These are phyloP conservation scores for Listronotus bonariensis DNA, from an alignment of 1,140 invertebrate genomes.

Conservation along the genomic window DNA sequence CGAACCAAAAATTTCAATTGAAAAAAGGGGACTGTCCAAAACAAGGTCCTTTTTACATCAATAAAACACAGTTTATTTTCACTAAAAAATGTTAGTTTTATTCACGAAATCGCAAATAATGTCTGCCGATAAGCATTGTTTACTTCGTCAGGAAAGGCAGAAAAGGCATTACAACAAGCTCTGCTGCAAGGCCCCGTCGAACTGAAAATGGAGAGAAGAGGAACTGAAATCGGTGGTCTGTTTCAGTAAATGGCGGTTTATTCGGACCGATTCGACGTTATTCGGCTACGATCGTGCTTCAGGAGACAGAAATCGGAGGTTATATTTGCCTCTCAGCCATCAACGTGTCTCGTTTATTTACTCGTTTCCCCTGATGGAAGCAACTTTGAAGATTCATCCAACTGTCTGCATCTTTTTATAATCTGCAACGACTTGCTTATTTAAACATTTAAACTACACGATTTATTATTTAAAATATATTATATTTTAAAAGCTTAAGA, in stretches of 20 bases:
- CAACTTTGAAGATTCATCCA: conserved; percentile 12
- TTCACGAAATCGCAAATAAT: conserved; percentile 3
- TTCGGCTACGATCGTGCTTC: conserved; percentile 8
- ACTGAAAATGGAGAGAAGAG: conserved; percentile 33
- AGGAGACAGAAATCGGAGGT: conserved; percentile 31
- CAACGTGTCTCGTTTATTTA: conserved; percentile 17
- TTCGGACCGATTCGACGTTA: conserved; percentile 15
- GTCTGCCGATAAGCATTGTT: conserved; percentile 33
- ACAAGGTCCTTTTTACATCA: neutral
- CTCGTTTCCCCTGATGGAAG: conserved; percentile 16
- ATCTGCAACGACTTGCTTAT: too few relatives aligned
- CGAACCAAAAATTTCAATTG: neutral
- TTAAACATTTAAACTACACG: too few relatives aligned
- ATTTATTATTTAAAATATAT: too few relatives aligned
- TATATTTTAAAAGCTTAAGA: too few relatives aligned
- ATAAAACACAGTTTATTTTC: conserved; percentile 2
- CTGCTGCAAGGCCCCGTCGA: conserved; percentile 15
- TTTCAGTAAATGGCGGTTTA: conserved; percentile 38
- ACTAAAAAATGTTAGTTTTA: conserved; percentile 1
- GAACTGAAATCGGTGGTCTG: conserved; percentile 14
- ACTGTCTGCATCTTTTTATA: neutral
- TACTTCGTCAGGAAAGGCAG: conserved; percentile 14
- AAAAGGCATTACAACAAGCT: conserved; percentile 2
- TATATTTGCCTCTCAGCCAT: conserved; percentile 20
- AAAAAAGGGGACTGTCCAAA: conserved; percentile 2